Evolutionary conservation across 2,113 vertebrate genomes (phyloP).

Genomic region (Thermophis baileyi): DNA sequence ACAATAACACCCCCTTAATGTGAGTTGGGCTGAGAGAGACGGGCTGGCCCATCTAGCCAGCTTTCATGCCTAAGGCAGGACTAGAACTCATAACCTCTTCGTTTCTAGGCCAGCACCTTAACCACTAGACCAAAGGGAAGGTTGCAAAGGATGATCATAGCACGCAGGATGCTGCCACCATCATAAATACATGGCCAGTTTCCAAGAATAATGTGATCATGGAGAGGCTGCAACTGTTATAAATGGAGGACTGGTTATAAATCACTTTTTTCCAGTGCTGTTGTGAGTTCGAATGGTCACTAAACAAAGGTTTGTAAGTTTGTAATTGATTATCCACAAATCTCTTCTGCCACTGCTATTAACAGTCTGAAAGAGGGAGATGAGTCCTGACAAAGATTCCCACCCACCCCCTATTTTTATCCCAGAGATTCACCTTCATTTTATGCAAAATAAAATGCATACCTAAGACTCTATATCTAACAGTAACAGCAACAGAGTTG

Average conservation of each 20-base stretch:
- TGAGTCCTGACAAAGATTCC: constrained; percentile 27
- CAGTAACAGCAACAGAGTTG: background rate
- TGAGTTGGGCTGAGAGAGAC: background rate
- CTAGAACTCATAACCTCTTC: background rate
- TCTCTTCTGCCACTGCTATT: constrained; percentile 39
- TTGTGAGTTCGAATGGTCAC: background rate
- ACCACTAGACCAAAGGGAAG: background rate
- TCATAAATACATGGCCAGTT: background rate
- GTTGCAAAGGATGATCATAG: background rate
- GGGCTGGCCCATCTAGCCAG: background rate
- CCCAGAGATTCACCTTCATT: constrained; percentile 22
- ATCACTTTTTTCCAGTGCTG: background rate
- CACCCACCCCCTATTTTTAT: background rate
- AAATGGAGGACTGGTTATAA: background rate
- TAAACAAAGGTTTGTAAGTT: background rate
- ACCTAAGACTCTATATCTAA: background rate
- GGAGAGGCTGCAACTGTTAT: background rate
- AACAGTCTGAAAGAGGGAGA: constrained; percentile 10
- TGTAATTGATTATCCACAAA: constrained; percentile 48
- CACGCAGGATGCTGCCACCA: accelerated
- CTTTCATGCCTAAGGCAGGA: background rate
- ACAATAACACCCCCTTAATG: background rate
- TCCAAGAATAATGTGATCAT: background rate
- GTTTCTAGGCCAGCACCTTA: background rate
- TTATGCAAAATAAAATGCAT: constrained; percentile 26